Evolutionary conservation across 1,140 invertebrate species (phyloP).

Genomic region (Lepidurus apus): DNA sequence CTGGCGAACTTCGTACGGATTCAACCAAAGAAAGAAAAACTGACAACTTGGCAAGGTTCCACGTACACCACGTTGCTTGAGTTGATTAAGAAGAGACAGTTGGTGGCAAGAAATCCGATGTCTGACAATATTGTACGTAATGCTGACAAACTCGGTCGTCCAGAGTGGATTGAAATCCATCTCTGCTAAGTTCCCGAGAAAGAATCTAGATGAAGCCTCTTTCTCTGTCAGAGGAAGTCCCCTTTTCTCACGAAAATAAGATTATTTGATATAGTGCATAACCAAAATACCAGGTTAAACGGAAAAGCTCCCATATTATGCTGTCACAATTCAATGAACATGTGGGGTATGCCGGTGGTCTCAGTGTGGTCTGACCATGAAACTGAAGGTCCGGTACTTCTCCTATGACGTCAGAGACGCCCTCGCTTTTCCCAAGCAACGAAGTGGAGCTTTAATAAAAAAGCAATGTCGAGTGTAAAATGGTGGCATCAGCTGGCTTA

Average conservation of each 20-base stretch:
- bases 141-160: no score
- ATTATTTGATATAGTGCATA: no score
- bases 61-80: neutral
- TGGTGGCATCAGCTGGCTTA: neutral
- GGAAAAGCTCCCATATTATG: no score
- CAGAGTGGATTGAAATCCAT: no score
- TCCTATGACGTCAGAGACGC: neutral
- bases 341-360: neutral
- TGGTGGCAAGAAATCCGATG: neutral
- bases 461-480: neutral
- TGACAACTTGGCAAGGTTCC: constrained; percentile 4
- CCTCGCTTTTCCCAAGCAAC: neutral
- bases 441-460: neutral
- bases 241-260: no score
- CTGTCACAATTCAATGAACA: neutral
- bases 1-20: neutral
- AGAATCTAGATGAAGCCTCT: no score
- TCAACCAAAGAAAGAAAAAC: neutral
- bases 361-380: neutral
- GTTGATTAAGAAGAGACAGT: neutral
- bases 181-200: no score
- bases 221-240: no score
- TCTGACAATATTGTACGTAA: neutral
- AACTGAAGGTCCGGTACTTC: constrained; percentile 6
- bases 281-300: no score